These are phyloP conservation scores for Heptranchias perlo DNA, from an alignment of 2,113 vertebrate species.

Conservation along the genomic window DNA sequence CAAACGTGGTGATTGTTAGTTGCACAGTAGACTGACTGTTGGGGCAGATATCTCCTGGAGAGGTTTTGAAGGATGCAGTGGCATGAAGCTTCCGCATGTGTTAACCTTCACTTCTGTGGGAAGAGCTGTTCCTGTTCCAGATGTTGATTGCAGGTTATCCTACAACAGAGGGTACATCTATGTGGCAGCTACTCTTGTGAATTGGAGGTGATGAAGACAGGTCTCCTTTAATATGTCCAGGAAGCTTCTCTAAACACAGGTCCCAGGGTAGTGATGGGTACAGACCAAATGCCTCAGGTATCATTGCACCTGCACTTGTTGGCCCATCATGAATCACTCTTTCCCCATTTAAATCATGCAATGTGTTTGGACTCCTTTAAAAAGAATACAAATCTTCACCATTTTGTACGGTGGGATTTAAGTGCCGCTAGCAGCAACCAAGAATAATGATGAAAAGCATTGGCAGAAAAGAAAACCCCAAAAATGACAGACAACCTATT, in stretches of 20 bases:
- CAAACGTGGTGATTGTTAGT: background rate
- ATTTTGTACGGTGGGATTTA: background rate
- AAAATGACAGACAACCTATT: no score
- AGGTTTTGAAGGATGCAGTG: background rate
- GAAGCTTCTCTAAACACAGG: background rate
- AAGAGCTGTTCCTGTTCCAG: background rate
- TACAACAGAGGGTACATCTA: background rate
- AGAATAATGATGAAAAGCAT: no score
- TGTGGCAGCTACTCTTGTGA: background rate
- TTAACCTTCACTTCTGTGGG: background rate
- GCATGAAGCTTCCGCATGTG: background rate
- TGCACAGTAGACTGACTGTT: background rate
- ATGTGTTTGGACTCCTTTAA: background rate
- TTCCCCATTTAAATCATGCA: background rate
- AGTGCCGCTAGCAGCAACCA: background rate
- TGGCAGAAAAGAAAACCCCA: no score
- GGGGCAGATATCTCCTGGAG: background rate
- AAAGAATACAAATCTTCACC: no score
- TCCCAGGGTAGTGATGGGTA: background rate
- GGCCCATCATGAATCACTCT: background rate
- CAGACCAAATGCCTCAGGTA: background rate
- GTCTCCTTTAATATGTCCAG: background rate
- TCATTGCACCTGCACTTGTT: background rate
- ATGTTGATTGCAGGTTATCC: background rate
- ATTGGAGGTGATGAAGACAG: background rate